Evolutionary conservation across 2,113 vertebrate genomes (phyloP).

Genomic region (Fulica atra): DNA sequence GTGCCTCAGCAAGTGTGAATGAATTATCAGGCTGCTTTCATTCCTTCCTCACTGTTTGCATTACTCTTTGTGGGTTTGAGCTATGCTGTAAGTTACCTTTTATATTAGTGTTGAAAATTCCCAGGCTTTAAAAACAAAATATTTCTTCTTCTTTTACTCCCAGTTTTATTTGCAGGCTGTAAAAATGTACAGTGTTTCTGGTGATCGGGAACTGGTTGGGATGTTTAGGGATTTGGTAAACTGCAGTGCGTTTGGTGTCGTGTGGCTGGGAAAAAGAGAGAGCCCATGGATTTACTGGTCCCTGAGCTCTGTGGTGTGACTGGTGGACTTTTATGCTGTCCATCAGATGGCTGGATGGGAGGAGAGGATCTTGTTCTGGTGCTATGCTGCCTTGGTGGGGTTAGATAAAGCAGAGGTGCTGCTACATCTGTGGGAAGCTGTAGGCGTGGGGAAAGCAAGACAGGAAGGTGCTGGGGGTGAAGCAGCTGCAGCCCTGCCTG

Average conservation of each 20-base stretch:
- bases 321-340: not conserved
- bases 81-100: not conserved
- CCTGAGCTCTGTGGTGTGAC: not conserved
- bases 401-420: not conserved
- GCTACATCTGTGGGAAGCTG: rapidly evolving
- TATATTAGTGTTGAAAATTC: not conserved
- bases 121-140: not conserved
- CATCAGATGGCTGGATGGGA: not conserved
- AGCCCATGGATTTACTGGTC: not conserved
- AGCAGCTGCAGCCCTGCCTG: not conserved
- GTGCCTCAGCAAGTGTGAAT: not conserved
- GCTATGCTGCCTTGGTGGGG: not conserved
- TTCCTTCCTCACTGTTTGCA: not conserved
- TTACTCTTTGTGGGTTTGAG: not conserved
- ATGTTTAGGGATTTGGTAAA: not conserved
- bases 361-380: not conserved
- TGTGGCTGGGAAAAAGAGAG: not conserved
- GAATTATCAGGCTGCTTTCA: not conserved
- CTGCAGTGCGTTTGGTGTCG: rapidly evolving
- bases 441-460: not conserved
- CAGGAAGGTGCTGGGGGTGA: not conserved
- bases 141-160: not conserved
- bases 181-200: not conserved
- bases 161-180: not conserved
- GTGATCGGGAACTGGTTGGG: not conserved